Evolutionary conservation across 2,113 vertebrate species (phyloP), one percentile per base, ranked within the genome.

Genomic region (Tor tambroides): DNA sequence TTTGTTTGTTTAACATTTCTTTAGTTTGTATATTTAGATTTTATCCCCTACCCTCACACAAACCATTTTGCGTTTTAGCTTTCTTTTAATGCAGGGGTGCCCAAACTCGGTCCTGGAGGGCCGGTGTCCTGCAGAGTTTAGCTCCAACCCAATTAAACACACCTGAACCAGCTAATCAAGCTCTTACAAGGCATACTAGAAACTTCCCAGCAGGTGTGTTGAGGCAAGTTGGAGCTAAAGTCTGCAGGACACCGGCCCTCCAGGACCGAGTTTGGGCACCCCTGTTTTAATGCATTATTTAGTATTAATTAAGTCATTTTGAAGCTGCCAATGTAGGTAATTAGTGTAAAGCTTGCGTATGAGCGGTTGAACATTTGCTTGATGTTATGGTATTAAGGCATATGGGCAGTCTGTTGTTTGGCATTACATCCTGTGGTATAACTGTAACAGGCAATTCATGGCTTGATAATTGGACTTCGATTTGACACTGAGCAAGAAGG

Each of bases 401-500:
- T 77, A 80, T 61, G 63, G 43, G 21, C 3, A 2, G 28, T 49
- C 26, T 61, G 26, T 67, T 61, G 56, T 76, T 14, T 32, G 51
- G 30, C 17, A 65, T 56, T 72, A 35, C n/a, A 32, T 67, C 54
- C 80, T 43, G 85, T 84, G 85, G 51, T 87, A 71, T 32, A 65
- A 56, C 35, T 69, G 8, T 65, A 54, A 10, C n/a, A 56, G 78
- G 32, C 86, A 54, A 87, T 79, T 87, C 85, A 28, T 86, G 49
- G 82, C 87, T 91, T 92, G 89, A 79, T 94, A 94, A 94, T 94
- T 93, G 91, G 86, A 91, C 92, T 94, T 95, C 90, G 92, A 94
- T 93, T 93, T 87, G 86, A 86, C 88, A 67, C 90, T 91, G 91
- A 82, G 85, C 74, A 89, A 91, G 93, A 91, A 92, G 90, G 90